Evolutionary conservation across 2,888 invertebrate species (phyloP).

Genomic region (Hirtodrosophila trivittata): DNA sequence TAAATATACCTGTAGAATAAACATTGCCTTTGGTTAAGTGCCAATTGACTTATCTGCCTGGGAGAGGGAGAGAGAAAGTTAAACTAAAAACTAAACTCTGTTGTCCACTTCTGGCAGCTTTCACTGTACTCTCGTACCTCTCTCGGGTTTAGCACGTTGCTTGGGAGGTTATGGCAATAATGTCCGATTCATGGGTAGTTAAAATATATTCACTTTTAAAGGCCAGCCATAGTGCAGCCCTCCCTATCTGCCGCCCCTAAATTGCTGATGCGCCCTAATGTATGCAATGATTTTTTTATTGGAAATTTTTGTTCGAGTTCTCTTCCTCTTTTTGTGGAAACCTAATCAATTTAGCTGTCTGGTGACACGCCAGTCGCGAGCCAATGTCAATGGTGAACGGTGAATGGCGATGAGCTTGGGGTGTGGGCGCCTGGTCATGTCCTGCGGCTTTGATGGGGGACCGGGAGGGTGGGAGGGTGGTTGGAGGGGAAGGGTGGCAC

Average conservation of each 20-base stretch:
- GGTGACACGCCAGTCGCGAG: slow-evolving; percentile 58
- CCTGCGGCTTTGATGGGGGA: slow-evolving; percentile 11
- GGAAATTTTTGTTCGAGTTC: slow-evolving; percentile 1
- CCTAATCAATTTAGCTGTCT: slow-evolving; percentile 78
- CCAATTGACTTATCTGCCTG: no score
- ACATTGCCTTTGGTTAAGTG: no score
- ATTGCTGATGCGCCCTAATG: slow-evolving; percentile 48
- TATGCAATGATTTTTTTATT: slow-evolving; percentile 65
- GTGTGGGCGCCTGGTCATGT: slow-evolving; percentile 24
- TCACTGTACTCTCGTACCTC: no score
- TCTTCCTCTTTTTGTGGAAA: slow-evolving; percentile 34
- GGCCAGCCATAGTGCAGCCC: slow-evolving; percentile 1
- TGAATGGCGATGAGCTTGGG: background rate
- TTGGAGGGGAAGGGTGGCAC: slow-evolving; percentile 1
- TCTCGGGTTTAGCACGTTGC: no score
- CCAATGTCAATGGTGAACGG: slow-evolving; percentile 47
- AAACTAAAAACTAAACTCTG: no score
- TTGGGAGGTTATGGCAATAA: no score
- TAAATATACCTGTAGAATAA: no score
- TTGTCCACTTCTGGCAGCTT: no score
- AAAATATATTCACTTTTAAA: slow-evolving; percentile 48
- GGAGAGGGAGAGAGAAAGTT: no score
- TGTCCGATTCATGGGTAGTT: slow-evolving; percentile 24
- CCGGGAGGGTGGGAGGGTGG: background rate
- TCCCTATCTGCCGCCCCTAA: no score